Percentiles rank a stretch among this genome's conserved stretches.
Evolutionary conservation across 2,797 vertebrate species (phyloP).

Genomic region (Helicolenus hilgendorfi): DNA sequence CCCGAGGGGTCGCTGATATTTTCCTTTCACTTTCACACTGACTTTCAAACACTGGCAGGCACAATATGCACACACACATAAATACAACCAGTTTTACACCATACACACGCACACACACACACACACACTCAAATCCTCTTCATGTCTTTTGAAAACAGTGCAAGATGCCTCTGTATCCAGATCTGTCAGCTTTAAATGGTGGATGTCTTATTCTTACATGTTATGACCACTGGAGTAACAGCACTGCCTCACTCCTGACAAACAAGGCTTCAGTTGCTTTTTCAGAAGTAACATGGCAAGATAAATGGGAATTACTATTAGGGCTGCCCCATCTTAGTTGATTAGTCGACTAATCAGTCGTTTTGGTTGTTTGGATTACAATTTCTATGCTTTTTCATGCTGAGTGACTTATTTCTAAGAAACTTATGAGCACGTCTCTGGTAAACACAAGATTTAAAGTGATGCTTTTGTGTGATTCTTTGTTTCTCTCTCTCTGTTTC

Average conservation of each 20-base stretch:
- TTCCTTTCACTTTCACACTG: slow-evolving; percentile 53
- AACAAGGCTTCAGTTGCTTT: neutral
- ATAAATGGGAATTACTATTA: neutral
- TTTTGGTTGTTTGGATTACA: too few relatives aligned
- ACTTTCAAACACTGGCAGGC: slow-evolving; percentile 44
- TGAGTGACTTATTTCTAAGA: too few relatives aligned
- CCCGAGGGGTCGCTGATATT: slow-evolving; percentile 54
- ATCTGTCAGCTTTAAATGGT: neutral
- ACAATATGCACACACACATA: neutral
- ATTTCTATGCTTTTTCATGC: too few relatives aligned
- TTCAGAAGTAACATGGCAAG: neutral
- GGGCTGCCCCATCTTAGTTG: accelerated
- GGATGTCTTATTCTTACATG: neutral
- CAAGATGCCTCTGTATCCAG: neutral
- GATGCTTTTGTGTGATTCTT: too few relatives aligned
- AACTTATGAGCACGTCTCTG: too few relatives aligned
- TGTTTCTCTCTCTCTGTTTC: too few relatives aligned
- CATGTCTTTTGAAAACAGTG: neutral
- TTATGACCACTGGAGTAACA: neutral
- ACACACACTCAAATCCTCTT: neutral
- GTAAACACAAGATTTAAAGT: too few relatives aligned
- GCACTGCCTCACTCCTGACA: neutral
- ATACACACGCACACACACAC: neutral
- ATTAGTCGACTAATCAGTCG: too few relatives aligned
- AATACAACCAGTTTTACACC: neutral